phyloP scores from a whole-genome alignment of 2,888 invertebrate species.

The Tetranychus piercei region DNA sequence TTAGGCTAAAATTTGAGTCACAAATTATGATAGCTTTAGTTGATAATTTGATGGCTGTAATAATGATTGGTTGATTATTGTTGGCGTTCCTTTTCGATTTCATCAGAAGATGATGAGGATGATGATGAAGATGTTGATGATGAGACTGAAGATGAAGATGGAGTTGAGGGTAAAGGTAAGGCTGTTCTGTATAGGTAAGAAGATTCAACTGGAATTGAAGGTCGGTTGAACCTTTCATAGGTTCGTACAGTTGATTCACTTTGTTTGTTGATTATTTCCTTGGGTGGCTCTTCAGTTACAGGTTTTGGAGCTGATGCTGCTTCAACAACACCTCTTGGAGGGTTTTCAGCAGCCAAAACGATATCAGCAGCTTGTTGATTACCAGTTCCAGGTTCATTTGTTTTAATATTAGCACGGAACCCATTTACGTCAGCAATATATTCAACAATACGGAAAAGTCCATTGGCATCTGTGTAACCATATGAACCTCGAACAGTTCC shows the following conservation, averaged over 20 bases:
- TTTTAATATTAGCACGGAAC: constrained; percentile 25
- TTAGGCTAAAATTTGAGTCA: too few relatives aligned
- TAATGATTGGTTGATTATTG: not conserved
- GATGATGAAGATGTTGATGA: not conserved
- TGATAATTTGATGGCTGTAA: too few relatives aligned
- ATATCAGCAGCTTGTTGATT: constrained; percentile 23
- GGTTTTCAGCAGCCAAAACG: constrained; percentile 9
- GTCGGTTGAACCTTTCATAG: not conserved
- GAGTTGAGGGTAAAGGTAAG: not conserved
- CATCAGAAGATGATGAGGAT: not conserved
- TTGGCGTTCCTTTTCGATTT: not conserved
- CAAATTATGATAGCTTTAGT: too few relatives aligned
- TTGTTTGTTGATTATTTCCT: not conserved
- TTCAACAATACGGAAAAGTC: constrained; percentile 25
- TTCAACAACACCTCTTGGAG: not conserved
- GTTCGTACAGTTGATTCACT: not conserved
- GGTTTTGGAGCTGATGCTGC: not conserved
- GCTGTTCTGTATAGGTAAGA: not conserved
- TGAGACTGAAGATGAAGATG: not conserved
- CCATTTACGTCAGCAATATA: constrained; percentile 27
- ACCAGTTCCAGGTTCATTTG: constrained; percentile 25
- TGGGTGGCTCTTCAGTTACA: not conserved
- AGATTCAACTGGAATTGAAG: not conserved
- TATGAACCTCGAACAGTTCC: constrained; percentile 26
- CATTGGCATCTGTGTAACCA: constrained; percentile 27